A percentile compares a stretch with the other conserved stretches of the same genome.
Conservation (phyloP, 1,140 invertebrate genomes). For the Pogonognathellus flavescens region DNA sequence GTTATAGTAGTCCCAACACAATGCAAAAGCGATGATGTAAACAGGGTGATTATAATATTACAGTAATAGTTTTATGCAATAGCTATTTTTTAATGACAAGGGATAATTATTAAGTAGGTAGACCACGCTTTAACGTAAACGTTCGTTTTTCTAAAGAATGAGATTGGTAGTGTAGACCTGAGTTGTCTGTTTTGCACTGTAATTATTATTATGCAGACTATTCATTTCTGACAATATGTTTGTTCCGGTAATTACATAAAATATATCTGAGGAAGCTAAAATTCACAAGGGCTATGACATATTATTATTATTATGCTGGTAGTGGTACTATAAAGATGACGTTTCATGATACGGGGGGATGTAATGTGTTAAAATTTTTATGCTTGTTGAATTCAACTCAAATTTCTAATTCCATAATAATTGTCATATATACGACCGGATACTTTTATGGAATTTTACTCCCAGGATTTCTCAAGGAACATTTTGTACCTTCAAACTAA, state of each 20-base stretch:
- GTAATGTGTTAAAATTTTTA: too few relatives aligned
- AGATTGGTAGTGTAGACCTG: too few relatives aligned
- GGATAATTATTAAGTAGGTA: not conserved
- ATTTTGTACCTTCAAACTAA: too few relatives aligned
- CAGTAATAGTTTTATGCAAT: not conserved
- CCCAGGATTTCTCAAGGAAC: not conserved
- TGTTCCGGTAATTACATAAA: slow-evolving; percentile 17
- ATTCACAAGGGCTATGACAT: not conserved
- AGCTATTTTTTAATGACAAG: not conserved
- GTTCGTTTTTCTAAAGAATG: too few relatives aligned
- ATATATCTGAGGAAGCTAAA: not conserved
- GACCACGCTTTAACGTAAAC: not conserved
- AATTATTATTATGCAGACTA: not conserved
- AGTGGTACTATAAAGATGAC: not conserved
- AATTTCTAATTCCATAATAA: not conserved
- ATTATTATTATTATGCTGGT: not conserved
- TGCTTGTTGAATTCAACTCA: too few relatives aligned
- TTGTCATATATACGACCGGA: not conserved
- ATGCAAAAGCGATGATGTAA: too few relatives aligned
- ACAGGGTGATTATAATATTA: not conserved
- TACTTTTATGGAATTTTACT: not conserved
- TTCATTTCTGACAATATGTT: not conserved
- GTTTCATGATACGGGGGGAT: not conserved
- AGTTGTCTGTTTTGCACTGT: not conserved
- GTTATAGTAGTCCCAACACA: too few relatives aligned